Conservation (phyloP, 2,797 vertebrate species). For the Lindbergichthys nudifrons region DNA sequence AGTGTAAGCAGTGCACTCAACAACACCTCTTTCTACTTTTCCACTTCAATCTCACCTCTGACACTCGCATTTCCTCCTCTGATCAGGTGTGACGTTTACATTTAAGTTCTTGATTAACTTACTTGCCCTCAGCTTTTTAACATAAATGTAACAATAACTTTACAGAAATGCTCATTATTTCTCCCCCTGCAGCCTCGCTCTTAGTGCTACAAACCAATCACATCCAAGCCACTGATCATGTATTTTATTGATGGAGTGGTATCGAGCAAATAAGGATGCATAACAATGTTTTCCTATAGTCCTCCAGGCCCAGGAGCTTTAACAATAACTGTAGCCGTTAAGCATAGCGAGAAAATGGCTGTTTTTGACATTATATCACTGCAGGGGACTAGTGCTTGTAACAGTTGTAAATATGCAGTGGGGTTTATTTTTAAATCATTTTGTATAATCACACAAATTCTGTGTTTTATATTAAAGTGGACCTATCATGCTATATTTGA, state of each 20-base stretch:
- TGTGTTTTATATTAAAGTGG: no score
- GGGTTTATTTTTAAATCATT: no score
- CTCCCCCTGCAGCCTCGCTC: conserved; percentile 39
- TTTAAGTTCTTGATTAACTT: conserved; percentile 40
- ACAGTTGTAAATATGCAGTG: no score
- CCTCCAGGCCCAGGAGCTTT: conserved; percentile 13
- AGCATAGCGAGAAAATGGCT: conserved; percentile 23
- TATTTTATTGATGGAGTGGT: conserved; percentile 29
- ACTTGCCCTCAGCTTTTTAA: conserved; percentile 21
- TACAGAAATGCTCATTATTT: conserved; percentile 59
- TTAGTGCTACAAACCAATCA: conserved; percentile 44
- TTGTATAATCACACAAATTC: no score
- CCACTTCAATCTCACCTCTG: conserved; percentile 14
- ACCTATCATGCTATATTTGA: no score
- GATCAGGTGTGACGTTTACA: conserved; percentile 60
- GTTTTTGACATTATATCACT: not conserved
- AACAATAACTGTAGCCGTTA: conserved; percentile 30
- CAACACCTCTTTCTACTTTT: conserved; percentile 28
- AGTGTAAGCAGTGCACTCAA: conserved; percentile 36
- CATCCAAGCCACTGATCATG: conserved; percentile 13
- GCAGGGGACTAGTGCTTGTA: not conserved
- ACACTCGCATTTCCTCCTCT: conserved; percentile 49
- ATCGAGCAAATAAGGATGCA: conserved; percentile 16
- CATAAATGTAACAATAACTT: conserved; percentile 20
- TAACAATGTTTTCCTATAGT: conserved; percentile 12